Evolutionary conservation across 1,140 invertebrate genomes (phyloP).

Genomic region (Bombus balteatus): DNA sequence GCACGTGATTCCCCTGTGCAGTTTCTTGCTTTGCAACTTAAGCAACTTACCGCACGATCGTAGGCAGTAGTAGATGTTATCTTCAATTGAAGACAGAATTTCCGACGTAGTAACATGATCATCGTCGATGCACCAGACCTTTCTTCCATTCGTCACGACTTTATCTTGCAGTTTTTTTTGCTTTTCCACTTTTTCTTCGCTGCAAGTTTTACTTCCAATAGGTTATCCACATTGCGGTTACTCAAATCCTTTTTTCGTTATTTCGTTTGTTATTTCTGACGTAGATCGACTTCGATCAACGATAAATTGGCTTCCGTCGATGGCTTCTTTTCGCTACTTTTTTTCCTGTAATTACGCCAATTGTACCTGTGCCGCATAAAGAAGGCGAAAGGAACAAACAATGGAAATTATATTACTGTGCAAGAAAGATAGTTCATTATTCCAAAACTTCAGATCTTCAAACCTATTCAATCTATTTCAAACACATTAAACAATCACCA

Average conservation of each 20-base stretch:
- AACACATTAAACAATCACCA: too few relatives aligned
- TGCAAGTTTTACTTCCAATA: neutral
- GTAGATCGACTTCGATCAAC: neutral
- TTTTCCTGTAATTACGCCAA: neutral
- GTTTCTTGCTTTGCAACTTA: conserved; percentile 4
- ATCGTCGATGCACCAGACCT: neutral
- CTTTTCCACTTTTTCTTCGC: neutral
- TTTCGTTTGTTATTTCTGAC: neutral
- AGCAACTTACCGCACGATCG: neutral
- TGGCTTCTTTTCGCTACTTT: neutral
- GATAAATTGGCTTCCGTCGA: neutral
- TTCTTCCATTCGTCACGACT: neutral
- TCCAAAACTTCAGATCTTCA: too few relatives aligned
- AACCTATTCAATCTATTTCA: too few relatives aligned
- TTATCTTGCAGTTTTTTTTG: neutral
- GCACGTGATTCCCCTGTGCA: neutral
- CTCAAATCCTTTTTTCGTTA: too few relatives aligned
- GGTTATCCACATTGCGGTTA: neutral
- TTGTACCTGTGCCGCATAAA: neutral
- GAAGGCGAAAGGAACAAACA: too few relatives aligned
- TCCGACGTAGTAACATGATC: neutral
- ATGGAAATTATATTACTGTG: too few relatives aligned
- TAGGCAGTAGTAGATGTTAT: conserved; percentile 13
- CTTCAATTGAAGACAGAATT: conserved; percentile 8
- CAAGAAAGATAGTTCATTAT: too few relatives aligned